Conservation (phyloP, 2,113 vertebrate genomes). For the Entelurus aequoreus region DNA sequence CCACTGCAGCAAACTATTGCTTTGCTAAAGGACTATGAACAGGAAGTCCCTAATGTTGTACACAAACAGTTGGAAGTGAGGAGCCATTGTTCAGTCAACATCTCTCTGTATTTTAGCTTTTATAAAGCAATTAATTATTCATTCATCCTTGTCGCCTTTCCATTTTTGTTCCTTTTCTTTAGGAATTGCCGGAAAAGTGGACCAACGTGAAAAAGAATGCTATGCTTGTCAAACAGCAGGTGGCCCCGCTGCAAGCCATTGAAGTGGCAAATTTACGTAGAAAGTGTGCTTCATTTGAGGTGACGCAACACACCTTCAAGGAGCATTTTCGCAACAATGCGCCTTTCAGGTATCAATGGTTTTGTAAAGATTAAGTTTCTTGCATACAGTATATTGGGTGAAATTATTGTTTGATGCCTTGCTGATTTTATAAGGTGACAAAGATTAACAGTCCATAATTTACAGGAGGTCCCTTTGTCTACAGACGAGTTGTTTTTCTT, state of each 20-base stretch:
- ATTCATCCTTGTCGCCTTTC: not conserved
- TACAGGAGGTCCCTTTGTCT: no score
- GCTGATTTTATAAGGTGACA: no score
- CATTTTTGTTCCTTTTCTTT: conserved; percentile 3
- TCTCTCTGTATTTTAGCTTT: conserved; percentile 4
- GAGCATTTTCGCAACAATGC: conserved; percentile 76
- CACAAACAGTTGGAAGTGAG: conserved; percentile 84
- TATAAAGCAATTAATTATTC: conserved; percentile 9
- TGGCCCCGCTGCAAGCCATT: conserved; percentile 83
- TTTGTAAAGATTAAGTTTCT: not conserved
- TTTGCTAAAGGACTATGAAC: conserved; percentile 83
- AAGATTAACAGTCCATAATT: no score
- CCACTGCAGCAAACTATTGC: conserved; percentile 85
- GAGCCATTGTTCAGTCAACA: not conserved
- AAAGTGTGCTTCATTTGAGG: conserved; percentile 77
- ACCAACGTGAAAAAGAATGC: conserved; percentile 80
- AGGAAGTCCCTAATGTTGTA: conserved; percentile 80
- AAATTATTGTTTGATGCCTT: no score
- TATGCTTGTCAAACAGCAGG: conserved; percentile 76
- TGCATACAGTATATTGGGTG: not conserved
- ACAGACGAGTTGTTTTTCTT: no score
- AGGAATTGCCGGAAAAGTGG: conserved; percentile 94
- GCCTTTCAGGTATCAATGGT: conserved; percentile 79
- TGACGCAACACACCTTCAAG: conserved; percentile 76
- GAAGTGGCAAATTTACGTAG: conserved; percentile 77